Evolutionary conservation across 2,113 vertebrate species (phyloP), one percentile per base, ranked within the genome.

Genomic region (Puffinus mauretanicus): DNA sequence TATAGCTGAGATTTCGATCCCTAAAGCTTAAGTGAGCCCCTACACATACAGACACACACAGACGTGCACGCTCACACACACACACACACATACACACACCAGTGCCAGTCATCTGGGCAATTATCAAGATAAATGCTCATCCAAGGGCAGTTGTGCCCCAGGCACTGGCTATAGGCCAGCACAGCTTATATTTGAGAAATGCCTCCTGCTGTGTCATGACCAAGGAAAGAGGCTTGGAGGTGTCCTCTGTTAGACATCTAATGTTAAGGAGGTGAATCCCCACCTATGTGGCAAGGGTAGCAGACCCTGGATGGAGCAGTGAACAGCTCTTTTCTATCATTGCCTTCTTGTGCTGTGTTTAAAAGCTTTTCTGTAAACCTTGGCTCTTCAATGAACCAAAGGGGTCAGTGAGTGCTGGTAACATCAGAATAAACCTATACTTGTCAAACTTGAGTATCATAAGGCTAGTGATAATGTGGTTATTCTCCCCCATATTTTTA

Each of bases 61-160:
- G 16, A 36, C 4, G 3, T 26, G 16, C 38, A 24, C 24, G 30
- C 40, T 47, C 10, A 29, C n/a, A 29, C 27, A 15, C 7, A 27
- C 10, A 40, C 2, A 5, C 1, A 18, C 1, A 19, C 2, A 38
- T 3, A 21, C 15, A 26, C 21, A 5, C 18, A 18, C 51, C 11
- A 52, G 7, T 38, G 18, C 15, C 52, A 65, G 46, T 57, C 30
- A 30, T 36, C 24, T 57, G 29, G 58, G 27, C 27, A 80, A 34
- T 72, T 77, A 36, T 18, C 38, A 72, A 52, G 13, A 82, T 3
- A 82, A 87, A 72, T 70, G 29, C 13, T 72, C 36, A 22, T 65
- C 36, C 30, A 36, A 71, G 20, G 12, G 25, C 18, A 54, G 9
- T 8, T 76, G 16, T 76, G 21, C 32, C 26, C 16, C 30, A 77